phyloP scores from a whole-genome alignment of 2,797 vertebrate species.

The Esox lucius region DNA sequence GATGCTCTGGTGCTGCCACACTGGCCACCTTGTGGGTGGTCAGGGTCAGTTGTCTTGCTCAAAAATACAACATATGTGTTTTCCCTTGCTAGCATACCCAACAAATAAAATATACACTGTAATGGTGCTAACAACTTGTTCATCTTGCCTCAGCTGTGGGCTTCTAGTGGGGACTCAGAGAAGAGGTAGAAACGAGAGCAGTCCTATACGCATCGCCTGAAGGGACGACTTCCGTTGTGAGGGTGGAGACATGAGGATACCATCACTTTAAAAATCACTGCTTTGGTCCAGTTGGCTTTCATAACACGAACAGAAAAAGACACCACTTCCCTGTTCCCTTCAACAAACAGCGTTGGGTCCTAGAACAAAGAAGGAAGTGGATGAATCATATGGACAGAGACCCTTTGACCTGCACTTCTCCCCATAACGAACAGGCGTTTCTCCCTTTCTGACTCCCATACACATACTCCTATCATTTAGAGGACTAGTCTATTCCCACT shows the following conservation, averaged over 20 bases:
- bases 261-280: too few relatives aligned
- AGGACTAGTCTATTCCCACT: too few relatives aligned
- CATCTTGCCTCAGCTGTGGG: not conserved
- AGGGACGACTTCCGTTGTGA: too few relatives aligned
- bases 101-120: not conserved
- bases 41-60: too few relatives aligned
- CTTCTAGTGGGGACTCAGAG: not conserved
- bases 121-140: not conserved
- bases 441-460: not conserved
- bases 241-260: too few relatives aligned
- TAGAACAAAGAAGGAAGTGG: slow-evolving; percentile 58
- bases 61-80: too few relatives aligned
- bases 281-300: not conserved
- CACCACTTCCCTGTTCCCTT: slow-evolving; percentile 2
- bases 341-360: slow-evolving; percentile 20
- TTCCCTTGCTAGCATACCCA: not conserved
- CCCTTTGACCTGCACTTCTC: slow-evolving; percentile 57
- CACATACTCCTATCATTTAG: not conserved
- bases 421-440: not conserved
- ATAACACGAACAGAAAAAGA: slow-evolving; percentile 2
- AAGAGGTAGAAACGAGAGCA: too few relatives aligned
- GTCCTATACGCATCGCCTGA: too few relatives aligned
- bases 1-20: too few relatives aligned
- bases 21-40: too few relatives aligned
- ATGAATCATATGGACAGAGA: slow-evolving; percentile 50